Evolutionary conservation across 2,888 invertebrate species (phyloP).

Genomic region (Odontothrips loti): DNA sequence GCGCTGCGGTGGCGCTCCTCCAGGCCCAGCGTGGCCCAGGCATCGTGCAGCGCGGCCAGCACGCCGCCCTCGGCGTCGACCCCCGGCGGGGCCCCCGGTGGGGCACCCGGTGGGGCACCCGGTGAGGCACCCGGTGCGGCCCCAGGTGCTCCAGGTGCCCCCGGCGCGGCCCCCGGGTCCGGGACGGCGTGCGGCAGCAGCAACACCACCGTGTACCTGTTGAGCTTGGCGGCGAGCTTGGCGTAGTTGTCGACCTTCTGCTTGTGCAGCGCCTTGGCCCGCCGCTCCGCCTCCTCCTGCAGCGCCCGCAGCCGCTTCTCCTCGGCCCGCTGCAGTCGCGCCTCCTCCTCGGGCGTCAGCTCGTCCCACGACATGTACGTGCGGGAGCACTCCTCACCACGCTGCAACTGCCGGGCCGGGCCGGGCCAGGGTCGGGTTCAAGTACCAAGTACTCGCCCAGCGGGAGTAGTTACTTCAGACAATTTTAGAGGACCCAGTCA

Average conservation of each 20-base stretch:
- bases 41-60: neutral
- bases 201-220: conserved; percentile 6
- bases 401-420: neutral
- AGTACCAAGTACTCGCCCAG: neutral
- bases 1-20: neutral
- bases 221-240: conserved; percentile 19
- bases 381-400: neutral
- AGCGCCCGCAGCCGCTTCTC: conserved; percentile 11
- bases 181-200: conserved; percentile 13
- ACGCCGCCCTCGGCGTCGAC: neutral
- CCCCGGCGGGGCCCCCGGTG: neutral
- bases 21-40: neutral
- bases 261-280: neutral
- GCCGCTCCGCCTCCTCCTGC: conserved; percentile 14
- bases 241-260: conserved; percentile 11
- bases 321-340: neutral
- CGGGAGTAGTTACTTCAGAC: too few relatives aligned
- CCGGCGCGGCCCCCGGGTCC: neutral
- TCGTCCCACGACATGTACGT: conserved; percentile 12
- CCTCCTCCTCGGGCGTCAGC: conserved; percentile 12
- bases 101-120: neutral
- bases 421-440: neutral
- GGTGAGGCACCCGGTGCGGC: neutral
- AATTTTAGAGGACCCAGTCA: too few relatives aligned
- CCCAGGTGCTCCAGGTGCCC: neutral